These are phyloP conservation scores for Schizopygopsis malacanthus DNA, from an alignment of 2,797 vertebrate genomes.

Conservation along the genomic window DNA sequence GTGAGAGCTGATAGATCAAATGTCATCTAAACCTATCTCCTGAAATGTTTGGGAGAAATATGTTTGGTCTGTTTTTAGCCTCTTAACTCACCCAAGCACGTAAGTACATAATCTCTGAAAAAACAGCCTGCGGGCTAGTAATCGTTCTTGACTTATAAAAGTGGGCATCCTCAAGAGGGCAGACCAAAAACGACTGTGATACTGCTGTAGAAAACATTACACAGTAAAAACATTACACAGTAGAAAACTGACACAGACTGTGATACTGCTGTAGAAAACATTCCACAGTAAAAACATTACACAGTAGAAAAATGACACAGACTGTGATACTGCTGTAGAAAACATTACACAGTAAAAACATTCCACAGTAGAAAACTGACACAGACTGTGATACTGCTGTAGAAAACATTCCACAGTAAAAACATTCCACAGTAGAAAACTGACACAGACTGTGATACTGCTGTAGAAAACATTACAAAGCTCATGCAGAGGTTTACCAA, in stretches of 20 bases:
- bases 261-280: too few relatives aligned
- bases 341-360: too few relatives aligned
- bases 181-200: background rate
- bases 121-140: slow-evolving; percentile 17
- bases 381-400: too few relatives aligned
- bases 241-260: background rate
- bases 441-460: too few relatives aligned
- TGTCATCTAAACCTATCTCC: background rate
- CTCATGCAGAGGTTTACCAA: background rate
- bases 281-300: too few relatives aligned
- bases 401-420: too few relatives aligned
- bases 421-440: too few relatives aligned
- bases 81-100: slow-evolving; percentile 2
- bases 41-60: slow-evolving; percentile 2
- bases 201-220: background rate
- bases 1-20: background rate
- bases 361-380: too few relatives aligned
- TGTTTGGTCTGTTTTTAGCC: slow-evolving; percentile 26
- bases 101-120: slow-evolving; percentile 26
- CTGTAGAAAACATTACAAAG: background rate
- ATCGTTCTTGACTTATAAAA: slow-evolving; percentile 4
- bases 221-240: too few relatives aligned
- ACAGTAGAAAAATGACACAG: too few relatives aligned
- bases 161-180: background rate
- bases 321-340: background rate